Conservation (phyloP, 2,113 vertebrate species). For the Neopipo cinnamomea region DNA sequence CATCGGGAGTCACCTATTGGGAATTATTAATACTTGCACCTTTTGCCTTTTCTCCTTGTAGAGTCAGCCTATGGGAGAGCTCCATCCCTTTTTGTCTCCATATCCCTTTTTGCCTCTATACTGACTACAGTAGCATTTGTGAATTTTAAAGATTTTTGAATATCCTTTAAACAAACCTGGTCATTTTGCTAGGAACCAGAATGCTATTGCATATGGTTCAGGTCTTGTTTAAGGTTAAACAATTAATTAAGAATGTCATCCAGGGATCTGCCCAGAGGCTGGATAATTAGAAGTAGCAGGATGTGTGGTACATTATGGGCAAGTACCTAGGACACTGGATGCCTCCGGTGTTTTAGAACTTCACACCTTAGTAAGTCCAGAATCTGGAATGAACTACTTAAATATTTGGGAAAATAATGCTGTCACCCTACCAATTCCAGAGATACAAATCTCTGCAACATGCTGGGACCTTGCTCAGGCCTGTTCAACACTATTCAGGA, state of each 20-base stretch:
- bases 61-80: not conserved
- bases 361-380: not conserved
- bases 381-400: not conserved
- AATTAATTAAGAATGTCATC: not conserved
- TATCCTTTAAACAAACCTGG: not conserved
- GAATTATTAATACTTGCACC: not conserved
- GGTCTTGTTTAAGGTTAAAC: not conserved
- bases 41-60: not conserved
- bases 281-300: not conserved
- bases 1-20: not conserved
- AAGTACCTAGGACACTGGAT: not conserved
- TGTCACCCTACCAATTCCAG: not conserved
- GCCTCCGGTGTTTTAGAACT: not conserved
- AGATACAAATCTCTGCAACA: not conserved
- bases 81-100: not conserved
- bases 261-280: not conserved
- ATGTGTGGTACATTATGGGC: not conserved
- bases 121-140: not conserved
- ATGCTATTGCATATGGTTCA: not conserved
- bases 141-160: not conserved
- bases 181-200: not conserved
- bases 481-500: not conserved
- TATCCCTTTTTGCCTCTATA: not conserved
- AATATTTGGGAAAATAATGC: not conserved
- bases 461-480: not conserved